Conservation (phyloP, 2,113 vertebrate genomes). For the Pseudorhombus dupliciocellatus region DNA sequence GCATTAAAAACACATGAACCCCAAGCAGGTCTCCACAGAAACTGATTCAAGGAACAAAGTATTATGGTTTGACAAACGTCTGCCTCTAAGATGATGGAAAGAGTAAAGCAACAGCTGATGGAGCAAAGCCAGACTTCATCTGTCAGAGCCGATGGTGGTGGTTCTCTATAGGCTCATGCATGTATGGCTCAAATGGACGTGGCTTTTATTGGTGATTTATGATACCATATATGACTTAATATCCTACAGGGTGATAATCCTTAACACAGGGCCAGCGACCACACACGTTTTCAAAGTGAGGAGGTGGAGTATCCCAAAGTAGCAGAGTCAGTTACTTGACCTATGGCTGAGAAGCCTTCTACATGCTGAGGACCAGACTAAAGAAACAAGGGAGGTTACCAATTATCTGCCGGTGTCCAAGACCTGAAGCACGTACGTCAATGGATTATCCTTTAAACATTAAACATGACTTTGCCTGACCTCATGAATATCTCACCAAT, state of each 20-base stretch:
- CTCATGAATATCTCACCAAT: background rate
- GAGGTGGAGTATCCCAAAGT: background rate
- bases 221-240: background rate
- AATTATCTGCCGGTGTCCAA: too few relatives aligned
- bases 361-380: too few relatives aligned
- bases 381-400: too few relatives aligned
- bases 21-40: too few relatives aligned
- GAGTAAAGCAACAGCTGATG: too few relatives aligned
- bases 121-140: background rate
- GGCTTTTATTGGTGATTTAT: background rate
- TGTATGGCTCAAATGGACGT: background rate
- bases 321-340: too few relatives aligned
- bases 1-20: background rate
- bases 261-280: background rate
- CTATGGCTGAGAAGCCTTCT: background rate
- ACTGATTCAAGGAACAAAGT: too few relatives aligned
- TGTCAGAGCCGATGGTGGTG: background rate
- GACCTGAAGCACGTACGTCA: too few relatives aligned
- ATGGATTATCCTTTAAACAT: too few relatives aligned
- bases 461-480: too few relatives aligned
- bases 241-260: background rate
- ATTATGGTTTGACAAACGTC: too few relatives aligned
- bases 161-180: background rate
- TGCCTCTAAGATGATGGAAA: too few relatives aligned
- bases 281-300: background rate